Evolutionary conservation across 2,113 vertebrate species (phyloP).

Genomic region (Pardalotus punctatus): DNA sequence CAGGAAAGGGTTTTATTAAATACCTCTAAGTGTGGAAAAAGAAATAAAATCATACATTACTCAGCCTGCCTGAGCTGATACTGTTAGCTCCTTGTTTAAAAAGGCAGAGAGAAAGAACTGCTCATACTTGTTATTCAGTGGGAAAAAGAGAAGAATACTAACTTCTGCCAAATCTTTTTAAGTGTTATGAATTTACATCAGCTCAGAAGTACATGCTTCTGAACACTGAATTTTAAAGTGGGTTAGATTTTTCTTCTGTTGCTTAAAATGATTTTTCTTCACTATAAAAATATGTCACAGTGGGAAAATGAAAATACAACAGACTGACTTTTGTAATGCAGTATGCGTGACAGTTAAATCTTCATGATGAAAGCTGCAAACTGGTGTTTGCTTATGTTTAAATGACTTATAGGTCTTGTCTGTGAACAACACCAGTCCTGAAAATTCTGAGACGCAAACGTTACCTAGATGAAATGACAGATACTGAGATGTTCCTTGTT

Average conservation of each 20-base stretch:
- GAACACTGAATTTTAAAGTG: constrained; percentile 16
- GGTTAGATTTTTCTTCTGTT: neutral
- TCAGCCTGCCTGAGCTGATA: neutral
- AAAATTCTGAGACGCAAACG: neutral
- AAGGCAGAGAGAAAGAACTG: neutral
- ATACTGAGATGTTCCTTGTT: neutral
- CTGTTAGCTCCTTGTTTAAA: neutral
- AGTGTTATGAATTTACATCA: constrained; percentile 18
- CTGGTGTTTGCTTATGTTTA: neutral
- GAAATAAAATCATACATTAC: neutral
- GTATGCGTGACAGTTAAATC: neutral
- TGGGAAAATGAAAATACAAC: constrained; percentile 5
- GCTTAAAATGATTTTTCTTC: neutral
- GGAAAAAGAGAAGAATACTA: neutral
- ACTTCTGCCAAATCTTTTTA: neutral
- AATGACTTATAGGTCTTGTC: neutral
- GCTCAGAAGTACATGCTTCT: neutral
- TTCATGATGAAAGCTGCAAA: neutral
- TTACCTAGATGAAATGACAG: neutral
- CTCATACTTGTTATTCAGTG: neutral
- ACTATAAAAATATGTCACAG: neutral
- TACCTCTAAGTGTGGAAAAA: neutral
- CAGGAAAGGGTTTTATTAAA: neutral
- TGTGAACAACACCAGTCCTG: neutral
- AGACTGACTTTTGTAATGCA: neutral